Percentiles rank a stretch among this genome's conserved stretches.
Conservation (phyloP, 2,888 invertebrate genomes). For the Stenichneumon culpator region DNA sequence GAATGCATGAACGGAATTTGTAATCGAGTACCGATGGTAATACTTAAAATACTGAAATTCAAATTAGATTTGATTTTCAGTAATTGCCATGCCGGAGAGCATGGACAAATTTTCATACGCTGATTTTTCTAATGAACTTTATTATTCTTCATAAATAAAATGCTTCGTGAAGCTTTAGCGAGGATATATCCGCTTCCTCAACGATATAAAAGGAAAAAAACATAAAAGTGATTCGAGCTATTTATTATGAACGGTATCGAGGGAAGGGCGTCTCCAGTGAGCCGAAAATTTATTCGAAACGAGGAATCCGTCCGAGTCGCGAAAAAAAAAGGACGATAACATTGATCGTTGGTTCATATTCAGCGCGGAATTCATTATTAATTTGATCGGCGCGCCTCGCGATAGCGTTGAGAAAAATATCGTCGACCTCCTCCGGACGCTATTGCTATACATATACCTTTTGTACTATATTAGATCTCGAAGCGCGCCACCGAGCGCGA, state of each 20-base stretch:
- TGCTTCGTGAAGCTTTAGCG: not conserved
- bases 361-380: constrained; percentile 54
- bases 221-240: constrained; percentile 24
- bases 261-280: constrained; percentile 10
- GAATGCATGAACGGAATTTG: not conserved
- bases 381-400: constrained; percentile 20
- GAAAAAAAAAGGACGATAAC: not conserved
- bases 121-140: not conserved
- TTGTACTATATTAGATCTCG: constrained; percentile 58
- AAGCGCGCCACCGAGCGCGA: constrained; percentile 44
- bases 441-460: not conserved
- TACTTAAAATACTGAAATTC: not conserved
- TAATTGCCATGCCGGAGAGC: not conserved
- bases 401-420: constrained; percentile 15
- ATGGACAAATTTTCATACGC: not conserved
- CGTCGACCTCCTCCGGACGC: constrained; percentile 17
- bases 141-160: not conserved
- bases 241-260: not conserved
- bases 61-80: not conserved
- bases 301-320: constrained; percentile 18
- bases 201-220: not conserved
- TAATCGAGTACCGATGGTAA: not conserved
- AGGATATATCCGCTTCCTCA: not conserved
- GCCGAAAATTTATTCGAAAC: constrained; percentile 35
- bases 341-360: constrained; percentile 23